phyloP scores from a whole-genome alignment of 2,113 vertebrate genomes.

The Machaerirhynchus nigripectus region DNA sequence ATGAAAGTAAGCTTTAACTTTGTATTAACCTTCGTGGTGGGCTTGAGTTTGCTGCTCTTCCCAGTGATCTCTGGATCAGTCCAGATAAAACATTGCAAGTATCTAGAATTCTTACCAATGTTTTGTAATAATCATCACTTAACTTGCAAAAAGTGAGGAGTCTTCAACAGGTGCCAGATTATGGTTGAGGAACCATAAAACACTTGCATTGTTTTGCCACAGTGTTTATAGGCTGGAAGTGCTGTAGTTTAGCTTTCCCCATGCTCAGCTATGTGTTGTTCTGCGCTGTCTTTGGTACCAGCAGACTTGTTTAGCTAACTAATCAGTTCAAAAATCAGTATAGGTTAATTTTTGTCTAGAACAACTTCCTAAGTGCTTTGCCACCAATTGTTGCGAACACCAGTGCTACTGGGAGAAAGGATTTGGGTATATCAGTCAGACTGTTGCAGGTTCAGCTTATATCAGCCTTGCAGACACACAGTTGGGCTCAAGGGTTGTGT shows the following conservation, averaged over 20 bases:
- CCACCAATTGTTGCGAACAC: neutral
- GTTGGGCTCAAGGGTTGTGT: neutral
- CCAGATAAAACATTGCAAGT: neutral
- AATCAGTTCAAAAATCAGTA: neutral
- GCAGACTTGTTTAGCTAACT: neutral
- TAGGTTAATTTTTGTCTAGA: neutral
- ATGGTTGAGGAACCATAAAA: neutral
- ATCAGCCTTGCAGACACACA: neutral
- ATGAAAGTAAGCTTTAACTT: neutral
- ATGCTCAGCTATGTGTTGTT: neutral
- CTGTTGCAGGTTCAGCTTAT: neutral
- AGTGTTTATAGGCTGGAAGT: neutral
- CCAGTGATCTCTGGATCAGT: neutral
- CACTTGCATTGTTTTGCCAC: neutral
- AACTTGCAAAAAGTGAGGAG: neutral
- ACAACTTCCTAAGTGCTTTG: neutral
- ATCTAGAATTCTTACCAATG: neutral
- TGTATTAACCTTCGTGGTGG: neutral
- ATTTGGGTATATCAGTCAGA: neutral
- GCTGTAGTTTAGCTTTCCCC: neutral
- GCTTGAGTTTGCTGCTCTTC: neutral
- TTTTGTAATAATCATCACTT: neutral
- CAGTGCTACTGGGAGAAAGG: neutral
- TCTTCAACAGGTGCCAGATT: neutral
- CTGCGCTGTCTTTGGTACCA: neutral